These are phyloP conservation scores for Steatornis caripensis DNA, from an alignment of 2,113 vertebrate genomes.

Conservation along the genomic window DNA sequence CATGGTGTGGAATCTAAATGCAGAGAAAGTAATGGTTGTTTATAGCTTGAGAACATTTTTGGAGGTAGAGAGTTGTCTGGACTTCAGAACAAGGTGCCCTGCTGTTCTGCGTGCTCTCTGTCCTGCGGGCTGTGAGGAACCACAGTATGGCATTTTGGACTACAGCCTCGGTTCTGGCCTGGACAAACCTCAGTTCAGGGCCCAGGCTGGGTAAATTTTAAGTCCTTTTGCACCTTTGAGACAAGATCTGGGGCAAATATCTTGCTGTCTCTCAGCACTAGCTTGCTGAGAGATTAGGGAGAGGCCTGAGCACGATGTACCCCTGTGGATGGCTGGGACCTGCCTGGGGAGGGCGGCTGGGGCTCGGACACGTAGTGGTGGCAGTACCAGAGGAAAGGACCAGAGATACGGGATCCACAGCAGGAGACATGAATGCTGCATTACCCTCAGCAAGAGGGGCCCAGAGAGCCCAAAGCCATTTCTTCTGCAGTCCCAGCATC, in stretches of 20 bases:
- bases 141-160: background rate
- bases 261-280: background rate
- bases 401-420: background rate
- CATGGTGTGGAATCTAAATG: background rate
- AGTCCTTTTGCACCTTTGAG: background rate
- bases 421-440: background rate
- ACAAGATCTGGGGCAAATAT: background rate
- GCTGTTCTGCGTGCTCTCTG: background rate
- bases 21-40: background rate
- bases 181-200: background rate
- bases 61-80: background rate
- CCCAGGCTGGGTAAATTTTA: background rate
- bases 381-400: background rate
- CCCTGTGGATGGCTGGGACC: background rate
- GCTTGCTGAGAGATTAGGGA: background rate
- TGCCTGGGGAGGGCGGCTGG: background rate
- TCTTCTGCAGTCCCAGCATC: background rate
- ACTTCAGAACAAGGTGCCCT: background rate
- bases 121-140: rapidly evolving
- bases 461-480: background rate
- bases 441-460: background rate
- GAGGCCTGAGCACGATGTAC: background rate
- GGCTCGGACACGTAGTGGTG: background rate
- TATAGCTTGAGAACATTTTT: background rate
- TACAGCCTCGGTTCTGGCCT: background rate